Evolutionary conservation across 2,888 invertebrate species (phyloP).

Genomic region (Melolontha melolontha): DNA sequence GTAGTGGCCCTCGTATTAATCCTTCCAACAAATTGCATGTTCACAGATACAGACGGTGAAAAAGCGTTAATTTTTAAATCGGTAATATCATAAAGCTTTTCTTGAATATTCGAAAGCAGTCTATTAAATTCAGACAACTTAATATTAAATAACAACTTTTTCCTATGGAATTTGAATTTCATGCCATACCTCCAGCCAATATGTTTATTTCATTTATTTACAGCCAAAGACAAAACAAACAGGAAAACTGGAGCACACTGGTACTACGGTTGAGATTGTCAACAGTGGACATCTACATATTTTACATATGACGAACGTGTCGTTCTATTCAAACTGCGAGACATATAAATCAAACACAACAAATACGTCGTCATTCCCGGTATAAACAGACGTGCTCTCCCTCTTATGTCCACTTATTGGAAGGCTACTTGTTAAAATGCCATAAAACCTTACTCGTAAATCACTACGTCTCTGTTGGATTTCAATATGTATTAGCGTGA

Average conservation of each 20-base stretch:
- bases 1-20: no score
- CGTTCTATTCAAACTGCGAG: conserved; percentile 9
- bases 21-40: no score
- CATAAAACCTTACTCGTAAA: conserved; percentile 34
- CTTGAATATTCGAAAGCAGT: no score
- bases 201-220: no score
- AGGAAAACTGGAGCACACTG: conserved; percentile 16
- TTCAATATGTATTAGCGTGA: conserved; percentile 31
- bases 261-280: conserved; percentile 6
- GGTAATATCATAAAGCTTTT: no score
- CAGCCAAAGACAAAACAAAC: not conserved
- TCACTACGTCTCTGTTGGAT: conserved; percentile 28
- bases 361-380: conserved; percentile 34
- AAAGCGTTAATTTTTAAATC: no score
- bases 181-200: no score
- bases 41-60: no score
- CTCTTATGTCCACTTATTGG: not conserved
- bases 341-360: conserved; percentile 35
- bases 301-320: conserved; percentile 21
- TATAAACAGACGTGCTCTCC: conserved; percentile 3
- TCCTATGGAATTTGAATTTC: no score
- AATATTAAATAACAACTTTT: no score
- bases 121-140: no score
- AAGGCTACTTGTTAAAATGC: conserved; percentile 36
- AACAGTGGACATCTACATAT: conserved; percentile 31